Evolutionary conservation across 1,140 invertebrate genomes (phyloP), one percentile per base, ranked within the genome.

Genomic region (Drosophila bifasciata): DNA sequence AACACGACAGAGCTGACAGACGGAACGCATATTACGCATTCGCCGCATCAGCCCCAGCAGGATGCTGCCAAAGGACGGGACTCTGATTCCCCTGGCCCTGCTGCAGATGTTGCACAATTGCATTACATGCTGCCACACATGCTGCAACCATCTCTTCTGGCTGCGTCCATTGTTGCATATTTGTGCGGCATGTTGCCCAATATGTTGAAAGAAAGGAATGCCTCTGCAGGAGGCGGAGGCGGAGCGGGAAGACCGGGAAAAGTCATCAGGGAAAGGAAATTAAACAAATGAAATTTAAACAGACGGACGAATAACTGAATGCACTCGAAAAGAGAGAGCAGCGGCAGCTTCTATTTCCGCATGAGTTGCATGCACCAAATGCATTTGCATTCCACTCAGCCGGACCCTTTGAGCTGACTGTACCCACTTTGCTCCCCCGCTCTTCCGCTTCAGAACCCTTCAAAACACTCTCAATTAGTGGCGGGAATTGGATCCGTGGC

Each of bases 91-190:
- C 36, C 28, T 16, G 52, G 39, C n/a, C 66, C 41, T n/a, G n/a
- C n/a, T n/a, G 61, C 73, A 86, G 55, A 79, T 78, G 83, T 75
- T 88, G 81, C 81, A 85, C 85, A 88, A 85, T 85, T 86, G 83
- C 83, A 63, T 85, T 80, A 60, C 74, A 78, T 88, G 81, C 74
- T 77, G 73, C 61, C 80, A 80, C 72, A 70, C 71, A 61, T 58
- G 53, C n/a, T n/a, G n/a, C n/a, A n/a, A n/a, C 56, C 17, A 9
- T 7, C 13, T 5, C 41, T 40, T 46, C 70, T 19, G 39, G 25
- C 5, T 46, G 32, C 45, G 21, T 36, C 11, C 58, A 45, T 66
- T 84, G 62, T 60, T 73, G 76, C 76, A 53, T 59, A 72, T 79
- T 83, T 69, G 49, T 68, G 52, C 28, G 55, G 60, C 77, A 74